These are phyloP conservation scores for Halesus radiatus DNA, from an alignment of 1,140 invertebrate genomes.

Conservation along the genomic window DNA sequence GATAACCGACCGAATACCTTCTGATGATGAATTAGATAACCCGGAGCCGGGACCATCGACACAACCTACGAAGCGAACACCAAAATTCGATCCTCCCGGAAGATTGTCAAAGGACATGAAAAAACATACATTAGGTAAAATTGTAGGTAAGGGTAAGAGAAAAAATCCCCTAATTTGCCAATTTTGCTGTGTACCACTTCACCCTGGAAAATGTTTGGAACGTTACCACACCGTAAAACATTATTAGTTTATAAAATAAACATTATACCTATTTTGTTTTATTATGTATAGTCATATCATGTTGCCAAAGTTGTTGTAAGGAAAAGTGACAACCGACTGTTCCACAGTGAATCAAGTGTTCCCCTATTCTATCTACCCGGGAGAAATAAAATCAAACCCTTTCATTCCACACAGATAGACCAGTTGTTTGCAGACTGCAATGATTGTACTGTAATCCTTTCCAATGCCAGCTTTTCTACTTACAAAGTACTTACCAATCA, in stretches of 20 bases:
- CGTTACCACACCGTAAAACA: slow-evolving; percentile 27
- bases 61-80: too few relatives aligned
- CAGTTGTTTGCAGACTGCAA: slow-evolving; percentile 38
- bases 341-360: slow-evolving; percentile 37
- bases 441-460: slow-evolving; percentile 33
- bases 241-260: slow-evolving; percentile 55
- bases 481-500: slow-evolving; percentile 33
- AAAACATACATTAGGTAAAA: too few relatives aligned
- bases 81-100: too few relatives aligned
- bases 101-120: too few relatives aligned
- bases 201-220: slow-evolving; percentile 40
- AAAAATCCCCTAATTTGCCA: slow-evolving; percentile 35
- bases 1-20: too few relatives aligned
- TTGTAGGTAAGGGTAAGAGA: too few relatives aligned
- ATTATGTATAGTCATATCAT: slow-evolving; percentile 26
- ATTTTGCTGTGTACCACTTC: slow-evolving; percentile 38
- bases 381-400: slow-evolving; percentile 35
- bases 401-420: slow-evolving; percentile 31
- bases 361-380: slow-evolving; percentile 33
- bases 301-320: slow-evolving; percentile 32
- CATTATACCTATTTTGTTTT: slow-evolving; percentile 15
- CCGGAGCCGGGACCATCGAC: too few relatives aligned
- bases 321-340: slow-evolving; percentile 33
- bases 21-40: too few relatives aligned
- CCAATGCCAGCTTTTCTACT: slow-evolving; percentile 26